Base-by-base conservation (phyloP, 2,113 vertebrate genomes). In the Myanophis thanlyinensis region DNA sequence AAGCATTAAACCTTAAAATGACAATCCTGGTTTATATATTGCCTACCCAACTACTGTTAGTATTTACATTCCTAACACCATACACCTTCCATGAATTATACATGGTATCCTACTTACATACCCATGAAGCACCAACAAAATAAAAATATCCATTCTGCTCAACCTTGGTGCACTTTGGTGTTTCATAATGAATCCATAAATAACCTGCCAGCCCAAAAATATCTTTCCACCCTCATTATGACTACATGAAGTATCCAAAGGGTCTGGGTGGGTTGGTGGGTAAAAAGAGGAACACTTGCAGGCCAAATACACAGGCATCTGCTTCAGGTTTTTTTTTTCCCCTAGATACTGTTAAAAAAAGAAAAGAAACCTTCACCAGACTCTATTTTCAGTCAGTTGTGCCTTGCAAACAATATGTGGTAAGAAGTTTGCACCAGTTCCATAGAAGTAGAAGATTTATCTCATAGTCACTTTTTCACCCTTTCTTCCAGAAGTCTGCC, bases 141-240 rank as follows among this genome's bases (percentile, higher is more conserved):
- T 20, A 62, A 27, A 30, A 56, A 51, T 20, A 91, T 89, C 13
- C n/a, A 48, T 87, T 90, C 59, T 47, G 67, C 46, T 23, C 67
- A 40, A n/a, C 27, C 56, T 22, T 85, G 51, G 56, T 30, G 47
- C 35, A 47, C 23, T 10, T 67, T 86, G 13, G 48, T 85, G 44
- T 27, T 93, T 22, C 40, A n/a, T 18, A 51, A 40, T 86, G 62
- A 30, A 73, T 62, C 91, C 84, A 91, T 15, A n/a, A 93, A 86
- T 93, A 88, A 53, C 92, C 85, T n/a, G 53, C 40, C 27, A 51
- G 46, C 86, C 48, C 89, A 89, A 93, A 89, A n/a, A n/a, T n/a
- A 73, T 30, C 12, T 44, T 87, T 86, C 62, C 89, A 25, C 52
- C 56, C 47, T 20, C 87, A 89, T 56, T 80, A 35, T 80, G 67